These are phyloP conservation scores for Pseudomyrmex sp. DNA, from an alignment of 1,140 invertebrate species.

Conservation along the genomic window DNA sequence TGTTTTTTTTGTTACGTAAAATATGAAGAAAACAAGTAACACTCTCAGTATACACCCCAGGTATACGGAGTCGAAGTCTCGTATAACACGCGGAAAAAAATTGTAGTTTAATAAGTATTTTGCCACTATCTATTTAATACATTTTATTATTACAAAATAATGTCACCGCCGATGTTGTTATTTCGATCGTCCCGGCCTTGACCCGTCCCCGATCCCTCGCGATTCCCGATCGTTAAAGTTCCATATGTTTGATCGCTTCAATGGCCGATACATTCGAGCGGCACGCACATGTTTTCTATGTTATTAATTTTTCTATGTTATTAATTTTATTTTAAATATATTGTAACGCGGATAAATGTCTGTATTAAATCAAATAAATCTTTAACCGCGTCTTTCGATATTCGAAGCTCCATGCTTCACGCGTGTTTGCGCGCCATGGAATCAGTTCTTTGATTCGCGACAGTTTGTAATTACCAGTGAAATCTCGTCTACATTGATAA, in stretches of 20 bases:
- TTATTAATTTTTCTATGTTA: neutral
- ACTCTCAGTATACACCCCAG: conserved; percentile 67
- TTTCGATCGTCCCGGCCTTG: neutral
- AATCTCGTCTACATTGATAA: neutral
- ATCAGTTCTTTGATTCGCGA: neutral
- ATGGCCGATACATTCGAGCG: neutral
- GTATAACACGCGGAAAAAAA: conserved; percentile 79
- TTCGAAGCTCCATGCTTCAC: neutral
- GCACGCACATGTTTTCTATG: neutral
- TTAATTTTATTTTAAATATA: neutral
- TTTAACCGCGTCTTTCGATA: neutral
- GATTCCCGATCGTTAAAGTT: neutral
- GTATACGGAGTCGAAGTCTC: conserved; percentile 74
- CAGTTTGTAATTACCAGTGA: neutral
- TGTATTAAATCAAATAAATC: too few species aligned
- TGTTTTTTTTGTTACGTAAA: conserved; percentile 61
- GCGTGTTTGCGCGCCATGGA: neutral
- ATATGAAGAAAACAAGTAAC: conserved; percentile 12
- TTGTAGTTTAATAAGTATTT: conserved; percentile 83
- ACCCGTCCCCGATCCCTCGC: neutral
- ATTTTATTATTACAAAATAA: conserved; percentile 84
- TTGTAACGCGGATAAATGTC: too few species aligned
- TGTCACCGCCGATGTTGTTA: conserved; percentile 38
- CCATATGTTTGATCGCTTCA: neutral
- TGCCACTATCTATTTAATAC: conserved; percentile 84